Evolutionary conservation across 2,797 vertebrate species (phyloP), one percentile per base, ranked within the genome.

Genomic region (Vultur gryphus): DNA sequence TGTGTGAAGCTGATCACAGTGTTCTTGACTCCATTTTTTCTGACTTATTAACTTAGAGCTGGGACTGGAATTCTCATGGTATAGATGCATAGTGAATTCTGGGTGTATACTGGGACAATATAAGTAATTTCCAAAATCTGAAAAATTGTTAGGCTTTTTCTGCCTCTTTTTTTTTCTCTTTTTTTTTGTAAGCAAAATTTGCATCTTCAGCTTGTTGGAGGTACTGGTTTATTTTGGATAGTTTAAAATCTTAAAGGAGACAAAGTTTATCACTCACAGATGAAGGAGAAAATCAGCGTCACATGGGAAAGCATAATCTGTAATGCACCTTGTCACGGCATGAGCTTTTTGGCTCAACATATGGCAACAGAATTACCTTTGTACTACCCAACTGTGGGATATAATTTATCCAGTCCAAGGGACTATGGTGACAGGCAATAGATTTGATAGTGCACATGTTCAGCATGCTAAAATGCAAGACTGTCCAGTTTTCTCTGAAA

Each of bases 301-400:
- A 78, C 89, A 90, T 71, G 92, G 90, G 93, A 95, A 93, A 90
- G 65, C 70, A 87, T 94, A 78, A 97, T 97, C 64, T 87, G 88
- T 87, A 97, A 87, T 89, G 79, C 91, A 93, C 89, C 76, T 79
- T 95, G 91, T 97, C 95, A 92, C 61, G 64, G 96, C 72, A 13
- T 89, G 96, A 97, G 94, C 73, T 98, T 94, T 97, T 97, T 97
- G 95, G 94, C 92, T 95, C 95, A 97, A 97, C 96, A 97, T 97
- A 97, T 94, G 96, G 97, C 93, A 95, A 96, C 94, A 97, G 95
- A 98, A 98, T 97, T 98, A 95, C 96, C 93, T 97, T 96, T 97
- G 89, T 96, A 91, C 89, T 96, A 66, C 86, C 95, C 96, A 96
- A 90, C 93, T 90, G 97, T 97, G 94, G 93, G 75, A 87, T 93